phyloP scores from a whole-genome alignment of 1,140 invertebrate species.

The Acromyrmex charruanus region DNA sequence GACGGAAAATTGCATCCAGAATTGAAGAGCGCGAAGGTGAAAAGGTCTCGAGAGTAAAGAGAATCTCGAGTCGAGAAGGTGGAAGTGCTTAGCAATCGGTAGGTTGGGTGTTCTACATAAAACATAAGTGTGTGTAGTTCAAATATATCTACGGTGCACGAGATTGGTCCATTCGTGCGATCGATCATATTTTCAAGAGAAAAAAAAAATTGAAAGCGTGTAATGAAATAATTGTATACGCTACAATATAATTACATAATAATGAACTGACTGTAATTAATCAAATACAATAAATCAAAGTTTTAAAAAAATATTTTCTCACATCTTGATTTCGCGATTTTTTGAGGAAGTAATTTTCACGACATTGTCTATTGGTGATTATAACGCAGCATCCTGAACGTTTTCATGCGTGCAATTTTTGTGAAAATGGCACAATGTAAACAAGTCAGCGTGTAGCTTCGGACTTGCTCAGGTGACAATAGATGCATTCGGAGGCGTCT shows the following conservation, averaged over 20 bases:
- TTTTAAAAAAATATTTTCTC: not conserved
- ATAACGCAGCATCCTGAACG: not conserved
- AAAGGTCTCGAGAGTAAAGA: slow-evolving; percentile 34
- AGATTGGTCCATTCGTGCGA: not conserved
- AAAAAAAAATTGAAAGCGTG: not conserved
- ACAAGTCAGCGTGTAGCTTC: slow-evolving; percentile 9
- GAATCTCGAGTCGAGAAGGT: slow-evolving; percentile 36
- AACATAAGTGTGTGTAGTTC: slow-evolving; percentile 28
- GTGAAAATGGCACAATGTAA: slow-evolving; percentile 28
- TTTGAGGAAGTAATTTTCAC: not conserved
- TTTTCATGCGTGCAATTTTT: slow-evolving; percentile 19
- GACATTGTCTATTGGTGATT: not conserved
- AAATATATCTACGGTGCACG: not conserved
- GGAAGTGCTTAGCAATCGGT: slow-evolving; percentile 50
- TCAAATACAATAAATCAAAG: not conserved
- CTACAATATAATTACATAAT: not conserved
- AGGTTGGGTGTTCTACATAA: slow-evolving; percentile 15
- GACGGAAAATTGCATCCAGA: slow-evolving; percentile 57
- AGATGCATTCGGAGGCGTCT: no score
- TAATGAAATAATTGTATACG: not conserved
- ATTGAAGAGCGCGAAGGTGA: slow-evolving; percentile 45
- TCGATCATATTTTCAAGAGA: not conserved
- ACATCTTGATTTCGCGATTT: not conserved
- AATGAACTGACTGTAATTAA: not conserved
- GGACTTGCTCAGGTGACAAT: slow-evolving; percentile 27